Evolutionary conservation across 2,797 vertebrate species (phyloP).

Genomic region (Lagocephalus sceleratus): DNA sequence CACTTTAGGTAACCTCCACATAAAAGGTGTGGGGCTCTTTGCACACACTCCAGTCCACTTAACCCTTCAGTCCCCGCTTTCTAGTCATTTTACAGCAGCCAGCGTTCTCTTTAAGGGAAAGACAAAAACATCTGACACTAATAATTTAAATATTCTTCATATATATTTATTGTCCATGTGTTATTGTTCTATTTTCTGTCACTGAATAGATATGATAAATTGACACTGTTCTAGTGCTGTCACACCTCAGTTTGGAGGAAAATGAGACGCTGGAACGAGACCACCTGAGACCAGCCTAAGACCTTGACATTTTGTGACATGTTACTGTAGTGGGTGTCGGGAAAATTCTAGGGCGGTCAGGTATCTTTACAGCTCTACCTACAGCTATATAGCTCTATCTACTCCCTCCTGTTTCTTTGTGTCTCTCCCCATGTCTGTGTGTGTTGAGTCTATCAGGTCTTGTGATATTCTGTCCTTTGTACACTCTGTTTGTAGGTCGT

Average conservation of each 20-base stretch:
- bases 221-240: constrained; percentile 25
- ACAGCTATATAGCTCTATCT: too few species aligned
- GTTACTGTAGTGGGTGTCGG: not conserved
- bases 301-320: constrained; percentile 24
- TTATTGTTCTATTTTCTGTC: not conserved
- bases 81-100: constrained; percentile 13
- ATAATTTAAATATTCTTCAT: too few species aligned
- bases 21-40: constrained; percentile 26
- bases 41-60: constrained; percentile 28
- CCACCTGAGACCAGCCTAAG: constrained; percentile 25
- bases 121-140: not conserved
- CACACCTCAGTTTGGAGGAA: constrained; percentile 19
- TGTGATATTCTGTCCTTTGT: too few species aligned
- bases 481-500: too few species aligned
- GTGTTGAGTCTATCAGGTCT: too few species aligned
- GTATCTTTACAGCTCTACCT: too few species aligned
- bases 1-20: constrained; percentile 62
- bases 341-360: too few species aligned
- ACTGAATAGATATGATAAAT: constrained; percentile 34
- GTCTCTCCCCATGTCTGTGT: too few species aligned
- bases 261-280: constrained; percentile 32
- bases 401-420: too few species aligned
- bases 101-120: not conserved
- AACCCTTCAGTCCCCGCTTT: constrained; percentile 21
- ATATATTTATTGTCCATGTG: too few species aligned